phyloP scores from a whole-genome alignment of 2,888 invertebrate genomes.

The Anthrax anthrax region DNA sequence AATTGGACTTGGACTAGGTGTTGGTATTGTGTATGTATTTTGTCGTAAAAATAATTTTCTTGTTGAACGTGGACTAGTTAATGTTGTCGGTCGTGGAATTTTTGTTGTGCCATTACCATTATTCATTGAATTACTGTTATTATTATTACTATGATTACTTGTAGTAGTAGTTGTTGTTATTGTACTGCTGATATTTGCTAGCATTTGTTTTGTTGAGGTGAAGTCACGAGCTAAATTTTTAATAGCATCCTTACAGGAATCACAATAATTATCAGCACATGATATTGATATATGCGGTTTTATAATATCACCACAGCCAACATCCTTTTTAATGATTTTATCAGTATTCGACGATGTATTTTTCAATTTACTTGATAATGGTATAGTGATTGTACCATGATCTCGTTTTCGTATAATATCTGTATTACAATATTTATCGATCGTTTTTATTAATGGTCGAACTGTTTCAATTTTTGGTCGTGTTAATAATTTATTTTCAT shows the following conservation, averaged over 20 bases:
- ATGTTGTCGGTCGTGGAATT: constrained; percentile 30
- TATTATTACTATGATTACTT: background rate
- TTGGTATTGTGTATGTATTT: constrained; percentile 30
- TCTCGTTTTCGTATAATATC: constrained; percentile 6
- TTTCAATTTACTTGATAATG: constrained; percentile 11
- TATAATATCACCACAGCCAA: constrained; percentile 38
- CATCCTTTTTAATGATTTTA: constrained; percentile 34
- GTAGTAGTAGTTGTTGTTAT: background rate
- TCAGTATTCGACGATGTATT: constrained; percentile 29
- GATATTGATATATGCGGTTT: constrained; percentile 37
- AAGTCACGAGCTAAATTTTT: constrained; percentile 38
- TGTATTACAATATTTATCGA: constrained; percentile 19
- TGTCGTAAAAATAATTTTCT: constrained; percentile 27
- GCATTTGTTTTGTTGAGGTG: constrained; percentile 7
- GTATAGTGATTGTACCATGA: constrained; percentile 1
- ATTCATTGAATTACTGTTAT: background rate
- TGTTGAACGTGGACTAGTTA: constrained; percentile 29
- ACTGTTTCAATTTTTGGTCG: constrained; percentile 23
- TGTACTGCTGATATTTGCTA: background rate
- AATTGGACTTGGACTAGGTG: constrained; percentile 20
- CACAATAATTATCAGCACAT: constrained; percentile 42
- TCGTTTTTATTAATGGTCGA: constrained; percentile 8
- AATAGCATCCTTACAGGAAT: constrained; percentile 44
- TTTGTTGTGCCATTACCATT: constrained; percentile 13
- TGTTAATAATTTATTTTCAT: constrained; percentile 19